Evolutionary conservation across 2,797 vertebrate species (phyloP).

Genomic region (Karalla daura): DNA sequence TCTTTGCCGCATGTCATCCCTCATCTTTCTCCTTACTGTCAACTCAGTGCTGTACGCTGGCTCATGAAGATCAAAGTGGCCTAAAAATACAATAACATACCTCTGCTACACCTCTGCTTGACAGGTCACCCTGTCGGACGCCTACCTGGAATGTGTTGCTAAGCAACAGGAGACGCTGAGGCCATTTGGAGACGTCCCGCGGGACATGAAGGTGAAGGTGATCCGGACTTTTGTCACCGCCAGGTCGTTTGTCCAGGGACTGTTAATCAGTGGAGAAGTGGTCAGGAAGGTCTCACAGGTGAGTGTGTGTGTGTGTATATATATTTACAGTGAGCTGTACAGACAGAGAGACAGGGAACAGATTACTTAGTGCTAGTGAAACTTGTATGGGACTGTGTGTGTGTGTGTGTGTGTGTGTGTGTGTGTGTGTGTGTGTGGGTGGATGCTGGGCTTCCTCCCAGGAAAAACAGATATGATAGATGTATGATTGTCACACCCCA

Average conservation of each 20-base stretch:
- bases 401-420: slow-evolving; percentile 22
- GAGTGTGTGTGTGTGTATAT: slow-evolving; percentile 32
- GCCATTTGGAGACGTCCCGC: slow-evolving; percentile 90
- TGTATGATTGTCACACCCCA: slow-evolving; percentile 53
- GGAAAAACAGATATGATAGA: slow-evolving; percentile 53
- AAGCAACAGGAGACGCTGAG: slow-evolving; percentile 90
- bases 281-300: slow-evolving; percentile 93
- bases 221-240: slow-evolving; percentile 89
- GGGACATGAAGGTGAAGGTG: slow-evolving; percentile 89
- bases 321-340: slow-evolving; percentile 1
- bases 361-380: slow-evolving; percentile 13
- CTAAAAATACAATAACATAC: not conserved
- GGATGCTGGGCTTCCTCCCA: slow-evolving; percentile 32
- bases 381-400: slow-evolving; percentile 21
- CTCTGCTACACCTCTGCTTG: slow-evolving; percentile 30
- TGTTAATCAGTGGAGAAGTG: slow-evolving; percentile 88
- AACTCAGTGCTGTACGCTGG: not conserved
- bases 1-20: not conserved
- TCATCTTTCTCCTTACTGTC: not conserved
- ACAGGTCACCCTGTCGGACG: slow-evolving; percentile 87
- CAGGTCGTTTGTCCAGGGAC: slow-evolving; percentile 90
- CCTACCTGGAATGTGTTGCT: slow-evolving; percentile 93
- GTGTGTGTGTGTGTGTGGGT: slow-evolving; percentile 16
- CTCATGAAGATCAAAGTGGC: not conserved
- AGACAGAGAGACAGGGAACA: slow-evolving; percentile 3